Percentiles rank a stretch among this genome's conserved stretches.
Evolutionary conservation across 2,888 invertebrate species (phyloP).

Genomic region (Endomychus coccineus): DNA sequence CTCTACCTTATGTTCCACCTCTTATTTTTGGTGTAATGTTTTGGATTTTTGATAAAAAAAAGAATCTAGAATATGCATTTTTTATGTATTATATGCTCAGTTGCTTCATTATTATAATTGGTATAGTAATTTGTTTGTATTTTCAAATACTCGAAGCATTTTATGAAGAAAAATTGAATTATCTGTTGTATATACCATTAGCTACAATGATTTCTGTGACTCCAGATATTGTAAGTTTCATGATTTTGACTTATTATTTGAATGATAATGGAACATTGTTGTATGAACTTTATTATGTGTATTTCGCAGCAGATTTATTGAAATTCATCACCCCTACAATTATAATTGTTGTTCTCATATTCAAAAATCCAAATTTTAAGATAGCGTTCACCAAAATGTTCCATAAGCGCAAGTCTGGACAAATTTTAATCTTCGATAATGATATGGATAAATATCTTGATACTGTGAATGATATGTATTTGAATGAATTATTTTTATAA

Average conservation of each 20-base stretch:
- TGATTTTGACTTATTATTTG: constrained; percentile 7
- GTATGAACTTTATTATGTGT: constrained; percentile 5
- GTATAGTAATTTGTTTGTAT: too few species aligned
- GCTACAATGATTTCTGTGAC: constrained; percentile 4
- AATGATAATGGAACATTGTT: constrained; percentile 6
- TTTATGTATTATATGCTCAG: too few species aligned
- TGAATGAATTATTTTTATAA: constrained; percentile 12
- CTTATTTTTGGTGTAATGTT: not conserved
- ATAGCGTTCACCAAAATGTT: constrained; percentile 5
- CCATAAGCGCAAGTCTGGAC: constrained; percentile 2
- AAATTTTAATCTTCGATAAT: constrained; percentile 3
- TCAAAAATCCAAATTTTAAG: constrained; percentile 9
- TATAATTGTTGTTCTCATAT: constrained; percentile 4
- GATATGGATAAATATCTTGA: not conserved
- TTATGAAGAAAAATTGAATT: constrained; percentile 9
- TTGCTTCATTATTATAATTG: too few species aligned
- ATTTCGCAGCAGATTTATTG: constrained; percentile 6
- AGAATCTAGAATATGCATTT: too few species aligned
- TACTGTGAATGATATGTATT: constrained; percentile 1
- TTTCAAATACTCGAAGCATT: too few species aligned
- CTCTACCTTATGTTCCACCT: constrained; percentile 6
- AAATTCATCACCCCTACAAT: constrained; percentile 4
- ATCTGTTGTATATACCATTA: constrained; percentile 4
- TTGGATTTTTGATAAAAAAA: too few species aligned
- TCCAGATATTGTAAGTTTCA: constrained; percentile 7